A percentile compares a stretch with the other conserved stretches of the same genome.
Conservation (phyloP, 2,113 vertebrate genomes). For the Hyaena hyaena region DNA sequence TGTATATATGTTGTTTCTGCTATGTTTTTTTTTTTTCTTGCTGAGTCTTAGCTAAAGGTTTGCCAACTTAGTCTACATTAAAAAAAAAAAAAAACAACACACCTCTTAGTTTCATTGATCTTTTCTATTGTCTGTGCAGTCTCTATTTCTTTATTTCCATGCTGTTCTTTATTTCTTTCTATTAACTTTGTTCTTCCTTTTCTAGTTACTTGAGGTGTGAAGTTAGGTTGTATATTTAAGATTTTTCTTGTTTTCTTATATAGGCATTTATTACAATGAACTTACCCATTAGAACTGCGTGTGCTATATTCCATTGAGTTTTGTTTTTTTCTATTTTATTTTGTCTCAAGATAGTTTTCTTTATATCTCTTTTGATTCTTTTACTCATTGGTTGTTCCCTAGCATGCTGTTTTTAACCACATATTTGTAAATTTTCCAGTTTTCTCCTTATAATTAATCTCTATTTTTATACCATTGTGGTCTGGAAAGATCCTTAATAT, state of each 20-base stretch:
- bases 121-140: neutral
- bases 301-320: neutral
- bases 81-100: neutral
- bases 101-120: neutral
- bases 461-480: neutral
- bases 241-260: neutral
- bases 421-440: neutral
- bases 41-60: neutral
- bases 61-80: neutral
- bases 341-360: neutral
- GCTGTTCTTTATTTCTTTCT: neutral
- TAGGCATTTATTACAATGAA: neutral
- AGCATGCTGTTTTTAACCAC: neutral
- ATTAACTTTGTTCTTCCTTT: neutral
- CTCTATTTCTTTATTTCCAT: neutral
- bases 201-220: neutral
- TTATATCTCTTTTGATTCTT: neutral
- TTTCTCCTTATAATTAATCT: neutral
- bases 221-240: neutral
- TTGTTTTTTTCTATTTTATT: neutral
- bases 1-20: neutral
- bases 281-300: neutral
- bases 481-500: neutral
- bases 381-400: neutral
- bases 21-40: neutral